These are phyloP conservation scores for Molossus alvarezi DNA, from an alignment of 2,797 vertebrate species.

Conservation along the genomic window DNA sequence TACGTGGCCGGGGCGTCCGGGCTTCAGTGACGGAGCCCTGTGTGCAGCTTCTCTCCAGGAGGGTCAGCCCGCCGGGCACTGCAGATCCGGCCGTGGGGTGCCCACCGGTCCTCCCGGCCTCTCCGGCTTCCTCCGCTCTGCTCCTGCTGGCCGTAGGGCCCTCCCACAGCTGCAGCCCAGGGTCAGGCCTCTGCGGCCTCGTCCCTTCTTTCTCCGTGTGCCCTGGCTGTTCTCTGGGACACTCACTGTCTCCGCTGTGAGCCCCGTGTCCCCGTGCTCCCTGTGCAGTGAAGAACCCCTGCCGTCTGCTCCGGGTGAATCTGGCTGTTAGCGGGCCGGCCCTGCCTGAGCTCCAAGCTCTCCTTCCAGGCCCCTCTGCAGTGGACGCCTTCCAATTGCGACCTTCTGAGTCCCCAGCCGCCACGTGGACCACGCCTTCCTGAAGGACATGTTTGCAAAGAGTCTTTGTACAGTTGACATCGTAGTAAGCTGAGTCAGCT, in stretches of 20 bases:
- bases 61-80: neutral
- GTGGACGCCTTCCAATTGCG: too few relatives aligned
- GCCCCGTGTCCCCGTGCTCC: too few relatives aligned
- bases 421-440: too few relatives aligned
- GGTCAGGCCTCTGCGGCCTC: neutral
- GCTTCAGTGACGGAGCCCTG: neutral
- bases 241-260: too few relatives aligned
- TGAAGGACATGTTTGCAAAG: too few relatives aligned
- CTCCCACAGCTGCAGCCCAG: neutral
- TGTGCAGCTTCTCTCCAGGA: neutral
- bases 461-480: neutral
- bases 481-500: constrained; percentile 1
- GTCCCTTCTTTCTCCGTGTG: neutral
- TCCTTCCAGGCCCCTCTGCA: too few relatives aligned
- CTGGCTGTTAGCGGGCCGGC: too few relatives aligned
- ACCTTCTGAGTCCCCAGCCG: too few relatives aligned
- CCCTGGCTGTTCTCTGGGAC: too few relatives aligned
- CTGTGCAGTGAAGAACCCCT: too few relatives aligned
- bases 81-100: neutral
- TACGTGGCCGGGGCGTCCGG: neutral
- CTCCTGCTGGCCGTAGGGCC: neutral
- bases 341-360: too few relatives aligned
- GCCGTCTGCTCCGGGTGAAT: too few relatives aligned
- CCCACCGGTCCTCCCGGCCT: neutral
- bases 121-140: neutral